Conservation (phyloP, 2,888 invertebrate species). For the Apocheima hispidaria region DNA sequence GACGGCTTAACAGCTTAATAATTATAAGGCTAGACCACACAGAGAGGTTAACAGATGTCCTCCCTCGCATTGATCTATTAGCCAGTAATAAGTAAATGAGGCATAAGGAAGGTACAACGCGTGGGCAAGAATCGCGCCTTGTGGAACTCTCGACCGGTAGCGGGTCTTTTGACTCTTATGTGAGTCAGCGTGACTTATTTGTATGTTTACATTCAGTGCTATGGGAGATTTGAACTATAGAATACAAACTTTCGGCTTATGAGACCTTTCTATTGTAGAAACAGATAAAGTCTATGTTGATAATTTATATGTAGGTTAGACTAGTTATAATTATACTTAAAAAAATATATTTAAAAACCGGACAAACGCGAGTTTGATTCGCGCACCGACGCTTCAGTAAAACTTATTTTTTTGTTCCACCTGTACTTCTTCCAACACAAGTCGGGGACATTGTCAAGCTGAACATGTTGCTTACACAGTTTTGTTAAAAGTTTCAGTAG, state of each 20-base stretch:
- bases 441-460: no score
- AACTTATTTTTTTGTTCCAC: no score
- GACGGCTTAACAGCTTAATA: slow-evolving; percentile 64
- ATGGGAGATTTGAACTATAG: slow-evolving; percentile 10
- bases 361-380: no score
- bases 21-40: slow-evolving; percentile 64
- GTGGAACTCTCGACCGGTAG: slow-evolving; percentile 64
- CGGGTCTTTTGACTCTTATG: slow-evolving; percentile 60
- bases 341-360: no score
- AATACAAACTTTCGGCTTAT: neutral
- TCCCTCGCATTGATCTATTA: slow-evolving; percentile 66
- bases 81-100: slow-evolving; percentile 45
- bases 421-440: no score
- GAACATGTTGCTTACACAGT: no score
- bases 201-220: slow-evolving; percentile 13
- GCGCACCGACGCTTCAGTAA: no score
- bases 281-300: neutral
- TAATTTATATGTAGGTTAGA: no score
- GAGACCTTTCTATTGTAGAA: neutral
- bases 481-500: no score
- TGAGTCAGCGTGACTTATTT: slow-evolving; percentile 43
- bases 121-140: slow-evolving; percentile 64
- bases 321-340: no score
- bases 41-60: slow-evolving; percentile 60
- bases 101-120: slow-evolving; percentile 52